Base-by-base conservation (phyloP, 2,797 vertebrate genomes). In the Centroberyx gerrardi region DNA sequence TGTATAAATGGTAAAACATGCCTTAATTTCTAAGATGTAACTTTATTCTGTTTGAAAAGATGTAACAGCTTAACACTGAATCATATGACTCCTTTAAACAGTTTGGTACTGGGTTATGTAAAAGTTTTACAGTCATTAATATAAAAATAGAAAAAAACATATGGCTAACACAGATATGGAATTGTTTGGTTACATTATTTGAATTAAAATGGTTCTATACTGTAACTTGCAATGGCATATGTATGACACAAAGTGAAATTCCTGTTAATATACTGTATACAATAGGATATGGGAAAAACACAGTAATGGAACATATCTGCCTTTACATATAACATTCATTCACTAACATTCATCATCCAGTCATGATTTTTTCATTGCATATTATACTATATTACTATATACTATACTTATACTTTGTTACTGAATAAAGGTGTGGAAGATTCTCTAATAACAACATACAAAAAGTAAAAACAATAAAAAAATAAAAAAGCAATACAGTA, bases 41-140 rank as follows among this genome's bases (percentile, higher is more conserved):
- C 9, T 76, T 84, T 74, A 67, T 68, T 81, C 14, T 0, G 6
- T 58, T 31, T 40, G 17, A 77, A 29, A 54, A 62, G 31, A 28
- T 42, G 33, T n/a, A n/a, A n/a, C n/a, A n/a, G 17, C 28, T 64
- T 1, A 18, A 48, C 10, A 56, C 3, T 33, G 29, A 54, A 13
- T 40, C 1, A 29, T 17, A 29, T n/a, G 27, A 51, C 0, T 14
- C 12, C 42, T 53, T 22, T 29, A 2, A 29, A 1, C 8, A 48
- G 5, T 1, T 33, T 44, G 4, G 18, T 36, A 67, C 1, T 29
- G 29, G 3, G 13, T n/a, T 59, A 36, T n/a, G 55, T n/a, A 36
- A 33, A 29, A 29, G 5, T 36, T 51, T 66, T 54, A 51, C 51
- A 49, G 10, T 68, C 8, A 72, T 53, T 13, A 8, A 48, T 33